These are phyloP conservation scores for Chelon auratus DNA, from an alignment of 2,797 vertebrate species.

Conservation along the genomic window DNA sequence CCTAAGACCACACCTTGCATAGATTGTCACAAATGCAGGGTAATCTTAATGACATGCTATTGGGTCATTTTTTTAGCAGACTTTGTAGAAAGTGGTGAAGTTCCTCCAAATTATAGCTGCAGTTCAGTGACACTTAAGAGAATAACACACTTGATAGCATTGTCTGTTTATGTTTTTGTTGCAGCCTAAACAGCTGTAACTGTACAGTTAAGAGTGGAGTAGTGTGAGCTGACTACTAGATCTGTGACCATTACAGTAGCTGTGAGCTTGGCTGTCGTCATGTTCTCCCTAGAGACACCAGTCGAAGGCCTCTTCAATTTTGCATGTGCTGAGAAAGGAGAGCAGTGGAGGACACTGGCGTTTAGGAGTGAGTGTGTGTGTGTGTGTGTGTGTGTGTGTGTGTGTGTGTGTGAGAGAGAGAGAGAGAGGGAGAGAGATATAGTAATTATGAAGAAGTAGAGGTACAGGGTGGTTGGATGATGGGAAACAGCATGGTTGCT, in stretches of 20 bases:
- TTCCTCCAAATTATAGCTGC: too few species aligned
- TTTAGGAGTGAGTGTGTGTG: slow-evolving; percentile 19
- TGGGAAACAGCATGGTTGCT: background rate
- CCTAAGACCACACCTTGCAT: background rate
- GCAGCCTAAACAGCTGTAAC: background rate
- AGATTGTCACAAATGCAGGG: background rate
- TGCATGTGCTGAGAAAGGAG: slow-evolving; percentile 59
- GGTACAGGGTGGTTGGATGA: slow-evolving; percentile 12
- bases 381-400: slow-evolving; percentile 5
- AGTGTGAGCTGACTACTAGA: slow-evolving; percentile 1
- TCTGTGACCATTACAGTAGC: slow-evolving; percentile 12
- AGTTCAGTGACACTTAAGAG: too few species aligned
- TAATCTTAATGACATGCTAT: slow-evolving; percentile 1
- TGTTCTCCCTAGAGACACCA: slow-evolving; percentile 25
- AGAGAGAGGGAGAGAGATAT: background rate
- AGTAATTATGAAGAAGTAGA: slow-evolving; percentile 8
- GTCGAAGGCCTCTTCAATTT: slow-evolving; percentile 62
- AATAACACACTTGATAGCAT: too few species aligned
- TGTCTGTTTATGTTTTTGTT: background rate
- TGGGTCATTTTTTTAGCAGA: background rate
- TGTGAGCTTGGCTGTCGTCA: slow-evolving; percentile 25
- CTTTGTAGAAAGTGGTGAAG: too few species aligned
- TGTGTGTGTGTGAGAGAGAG: background rate
- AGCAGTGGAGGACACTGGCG: slow-evolving; percentile 15
- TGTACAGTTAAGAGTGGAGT: background rate